Conservation (phyloP, 2,888 invertebrate genomes). For the Rhopalosiphum nymphaeae region DNA sequence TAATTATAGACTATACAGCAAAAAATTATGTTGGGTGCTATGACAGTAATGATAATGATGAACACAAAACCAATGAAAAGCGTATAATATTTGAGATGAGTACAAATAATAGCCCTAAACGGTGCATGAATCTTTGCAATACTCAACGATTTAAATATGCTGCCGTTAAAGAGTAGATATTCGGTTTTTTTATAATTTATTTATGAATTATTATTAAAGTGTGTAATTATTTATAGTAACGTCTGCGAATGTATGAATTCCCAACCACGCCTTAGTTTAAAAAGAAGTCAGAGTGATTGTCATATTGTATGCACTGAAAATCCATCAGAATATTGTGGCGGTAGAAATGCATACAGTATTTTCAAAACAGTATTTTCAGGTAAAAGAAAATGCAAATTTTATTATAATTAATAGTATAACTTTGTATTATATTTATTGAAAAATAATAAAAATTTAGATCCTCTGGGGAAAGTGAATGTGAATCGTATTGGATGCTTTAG, state of each 20-base stretch:
- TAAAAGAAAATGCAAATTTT: background rate
- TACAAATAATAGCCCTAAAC: conserved; percentile 43
- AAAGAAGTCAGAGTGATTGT: conserved; percentile 9
- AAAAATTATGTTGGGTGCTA: conserved; percentile 35
- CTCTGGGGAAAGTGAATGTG: background rate
- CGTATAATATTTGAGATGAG: conserved; percentile 36
- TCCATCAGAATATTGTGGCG: conserved; percentile 36
- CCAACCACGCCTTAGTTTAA: background rate
- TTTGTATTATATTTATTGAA: background rate
- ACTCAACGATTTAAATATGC: conserved; percentile 32
- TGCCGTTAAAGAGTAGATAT: background rate
- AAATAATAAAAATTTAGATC: background rate
- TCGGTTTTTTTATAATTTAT: background rate
- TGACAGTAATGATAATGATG: background rate
- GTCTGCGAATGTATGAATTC: background rate
- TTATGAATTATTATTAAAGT: background rate
- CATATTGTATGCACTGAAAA: conserved; percentile 18
- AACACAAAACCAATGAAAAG: background rate
- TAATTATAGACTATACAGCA: background rate
- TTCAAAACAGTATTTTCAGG: conserved; percentile 19
- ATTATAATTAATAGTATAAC: background rate
- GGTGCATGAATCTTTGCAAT: conserved; percentile 56
- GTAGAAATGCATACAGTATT: background rate
- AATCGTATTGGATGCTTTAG: conserved; percentile 21
- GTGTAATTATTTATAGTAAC: background rate